Evolutionary conservation across 2,888 invertebrate species (phyloP).

Genomic region (Koerneria pararmatus): DNA sequence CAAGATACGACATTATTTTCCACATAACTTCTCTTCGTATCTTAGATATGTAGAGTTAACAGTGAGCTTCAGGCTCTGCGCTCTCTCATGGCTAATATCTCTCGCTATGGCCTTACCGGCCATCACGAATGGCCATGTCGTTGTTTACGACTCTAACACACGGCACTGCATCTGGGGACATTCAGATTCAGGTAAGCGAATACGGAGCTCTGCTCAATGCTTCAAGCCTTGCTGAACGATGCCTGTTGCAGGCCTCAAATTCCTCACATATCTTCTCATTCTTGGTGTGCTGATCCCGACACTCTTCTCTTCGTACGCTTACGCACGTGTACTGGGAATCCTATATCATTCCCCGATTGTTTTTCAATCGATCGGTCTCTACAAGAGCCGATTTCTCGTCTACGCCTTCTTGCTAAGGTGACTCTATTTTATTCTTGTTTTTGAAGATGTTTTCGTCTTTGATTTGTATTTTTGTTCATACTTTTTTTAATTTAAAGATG

Average conservation of each 20-base stretch:
- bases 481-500: too few relatives aligned
- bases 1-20: too few relatives aligned
- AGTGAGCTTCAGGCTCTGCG: constrained; percentile 51
- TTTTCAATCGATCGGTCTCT: constrained; percentile 57
- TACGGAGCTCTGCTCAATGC: background rate
- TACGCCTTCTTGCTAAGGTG: constrained; percentile 55
- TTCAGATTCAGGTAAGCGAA: constrained; percentile 38
- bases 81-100: constrained; percentile 55
- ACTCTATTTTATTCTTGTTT: constrained; percentile 23
- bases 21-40: too few relatives aligned
- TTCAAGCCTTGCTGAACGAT: too few relatives aligned
- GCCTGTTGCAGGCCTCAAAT: constrained; percentile 50
- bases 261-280: constrained; percentile 56
- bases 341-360: constrained; percentile 59
- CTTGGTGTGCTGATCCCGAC: constrained; percentile 57
- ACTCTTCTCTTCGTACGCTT: constrained; percentile 53
- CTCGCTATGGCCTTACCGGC: constrained; percentile 55
- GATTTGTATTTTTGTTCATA: too few relatives aligned
- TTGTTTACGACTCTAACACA: constrained; percentile 49
- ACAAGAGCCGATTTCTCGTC: constrained; percentile 56
- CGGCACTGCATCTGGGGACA: constrained; percentile 53
- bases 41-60: too few relatives aligned
- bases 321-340: constrained; percentile 56
- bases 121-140: constrained; percentile 57
- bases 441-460: too few relatives aligned